Evolutionary conservation across 2,797 vertebrate genomes (phyloP).

Genomic region (Catharus ustulatus): DNA sequence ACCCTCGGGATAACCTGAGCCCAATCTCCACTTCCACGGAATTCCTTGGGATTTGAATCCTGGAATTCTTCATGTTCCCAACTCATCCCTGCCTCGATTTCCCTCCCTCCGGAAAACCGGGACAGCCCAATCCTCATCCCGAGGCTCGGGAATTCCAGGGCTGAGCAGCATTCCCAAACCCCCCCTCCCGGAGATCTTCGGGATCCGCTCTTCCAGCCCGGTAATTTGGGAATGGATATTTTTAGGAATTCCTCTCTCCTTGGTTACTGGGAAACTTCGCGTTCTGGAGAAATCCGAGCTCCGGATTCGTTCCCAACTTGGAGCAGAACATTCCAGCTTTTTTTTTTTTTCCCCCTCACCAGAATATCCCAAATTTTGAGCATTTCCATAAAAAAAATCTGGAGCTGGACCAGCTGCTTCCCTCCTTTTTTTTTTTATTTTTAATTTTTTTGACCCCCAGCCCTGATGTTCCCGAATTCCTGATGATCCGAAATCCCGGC

Average conservation of each 20-base stretch:
- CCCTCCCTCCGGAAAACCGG: neutral
- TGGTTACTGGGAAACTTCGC: conserved; percentile 60
- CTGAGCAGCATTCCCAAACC: neutral
- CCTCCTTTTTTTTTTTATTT: neutral
- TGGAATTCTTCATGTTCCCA: neutral
- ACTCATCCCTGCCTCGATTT: neutral
- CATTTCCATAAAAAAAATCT: neutral
- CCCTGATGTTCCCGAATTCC: neutral
- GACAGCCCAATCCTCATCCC: neutral
- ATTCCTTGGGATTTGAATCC: neutral
- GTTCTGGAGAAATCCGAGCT: conserved; percentile 27
- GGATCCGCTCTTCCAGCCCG: neutral
- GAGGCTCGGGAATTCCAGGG: neutral
- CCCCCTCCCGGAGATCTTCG: neutral
- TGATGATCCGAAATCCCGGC: neutral
- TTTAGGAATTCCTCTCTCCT: conserved; percentile 63
- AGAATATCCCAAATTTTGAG: neutral
- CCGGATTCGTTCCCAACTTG: conserved; percentile 6
- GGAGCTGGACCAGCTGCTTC: neutral
- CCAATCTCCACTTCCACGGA: fast-evolving
- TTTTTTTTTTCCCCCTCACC: neutral
- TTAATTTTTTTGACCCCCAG: neutral
- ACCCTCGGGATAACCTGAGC: neutral
- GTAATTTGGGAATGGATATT: conserved; percentile 41
- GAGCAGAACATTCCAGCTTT: conserved; percentile 37